Percentiles rank a stretch among this genome's conserved stretches.
phyloP scores from a whole-genome alignment of 2,888 invertebrate species.

The Zygothrica quintamaculata region DNA sequence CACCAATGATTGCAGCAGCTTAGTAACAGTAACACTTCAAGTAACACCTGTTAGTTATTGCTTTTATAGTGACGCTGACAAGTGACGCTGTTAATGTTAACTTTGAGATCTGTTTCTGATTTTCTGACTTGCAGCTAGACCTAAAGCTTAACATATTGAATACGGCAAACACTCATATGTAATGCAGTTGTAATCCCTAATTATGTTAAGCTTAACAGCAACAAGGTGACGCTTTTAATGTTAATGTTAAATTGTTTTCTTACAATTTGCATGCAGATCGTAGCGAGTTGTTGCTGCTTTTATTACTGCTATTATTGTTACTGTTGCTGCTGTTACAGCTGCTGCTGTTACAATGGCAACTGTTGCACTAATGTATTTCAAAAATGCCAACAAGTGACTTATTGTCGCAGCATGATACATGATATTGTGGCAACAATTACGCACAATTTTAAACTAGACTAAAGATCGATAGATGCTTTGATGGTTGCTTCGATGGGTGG shows the following conservation, averaged over 20 bases:
- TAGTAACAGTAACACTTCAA: too few species aligned
- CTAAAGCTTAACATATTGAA: too few species aligned
- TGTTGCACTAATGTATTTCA: constrained; percentile 55
- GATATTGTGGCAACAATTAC: constrained; percentile 50
- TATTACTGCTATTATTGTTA: neutral
- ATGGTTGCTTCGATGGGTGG: constrained; percentile 7
- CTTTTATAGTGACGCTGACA: too few species aligned
- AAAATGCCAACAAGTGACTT: constrained; percentile 73
- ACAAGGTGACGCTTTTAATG: neutral
- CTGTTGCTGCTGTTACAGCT: constrained; percentile 4
- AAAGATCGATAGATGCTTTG: constrained; percentile 20
- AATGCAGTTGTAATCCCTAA: too few species aligned
- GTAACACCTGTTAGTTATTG: too few species aligned
- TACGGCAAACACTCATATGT: too few species aligned
- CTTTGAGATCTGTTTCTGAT: too few species aligned
- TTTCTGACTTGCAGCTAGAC: too few species aligned
- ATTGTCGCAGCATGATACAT: constrained; percentile 73
- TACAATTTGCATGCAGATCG: neutral
- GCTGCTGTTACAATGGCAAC: constrained; percentile 38
- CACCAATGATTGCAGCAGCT: too few species aligned
- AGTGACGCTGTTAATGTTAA: too few species aligned
- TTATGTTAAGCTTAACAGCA: too few species aligned
- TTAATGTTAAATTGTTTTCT: neutral
- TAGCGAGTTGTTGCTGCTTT: too few species aligned
- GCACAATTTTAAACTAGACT: constrained; percentile 42